phyloP scores from a whole-genome alignment of 1,140 invertebrate genomes.

The Leucophenga varia region DNA sequence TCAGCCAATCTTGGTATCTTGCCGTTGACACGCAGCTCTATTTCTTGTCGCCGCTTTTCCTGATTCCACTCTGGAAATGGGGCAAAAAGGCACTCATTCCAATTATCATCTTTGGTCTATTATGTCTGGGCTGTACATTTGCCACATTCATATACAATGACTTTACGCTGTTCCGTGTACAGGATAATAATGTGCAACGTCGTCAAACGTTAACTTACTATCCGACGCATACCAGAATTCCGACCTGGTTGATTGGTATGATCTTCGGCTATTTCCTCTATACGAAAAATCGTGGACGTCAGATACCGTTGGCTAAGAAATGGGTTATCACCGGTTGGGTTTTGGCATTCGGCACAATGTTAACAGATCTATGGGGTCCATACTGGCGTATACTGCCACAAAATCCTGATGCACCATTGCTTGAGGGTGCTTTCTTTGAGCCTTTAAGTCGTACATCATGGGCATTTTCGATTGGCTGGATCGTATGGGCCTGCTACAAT shows the following conservation, averaged over 20 bases:
- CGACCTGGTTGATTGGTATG: constrained; percentile 63
- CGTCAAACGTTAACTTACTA: constrained; percentile 47
- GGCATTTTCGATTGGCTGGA: constrained; percentile 69
- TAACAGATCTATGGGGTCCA: constrained; percentile 57
- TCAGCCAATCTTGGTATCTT: constrained; percentile 89
- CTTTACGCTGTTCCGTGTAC: constrained; percentile 47
- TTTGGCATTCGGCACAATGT: constrained; percentile 58
- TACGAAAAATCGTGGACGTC: constrained; percentile 44
- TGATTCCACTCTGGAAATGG: constrained; percentile 70
- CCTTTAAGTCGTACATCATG: constrained; percentile 67
- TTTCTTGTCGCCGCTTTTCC: constrained; percentile 73
- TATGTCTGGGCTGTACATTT: constrained; percentile 65
- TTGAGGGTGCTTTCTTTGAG: constrained; percentile 67
- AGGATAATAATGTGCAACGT: constrained; percentile 53
- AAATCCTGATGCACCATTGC: constrained; percentile 62
- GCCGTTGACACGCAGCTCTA: constrained; percentile 85
- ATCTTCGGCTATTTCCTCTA: constrained; percentile 60
- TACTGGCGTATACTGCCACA: constrained; percentile 63
- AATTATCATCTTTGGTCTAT: constrained; percentile 58
- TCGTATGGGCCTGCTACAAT: constrained; percentile 70
- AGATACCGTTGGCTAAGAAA: constrained; percentile 38
- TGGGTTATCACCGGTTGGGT: constrained; percentile 43
- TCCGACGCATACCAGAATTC: constrained; percentile 57
- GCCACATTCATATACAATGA: constrained; percentile 67
- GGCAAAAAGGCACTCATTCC: constrained; percentile 63